Evolutionary conservation across 1,140 invertebrate genomes (phyloP).

Genomic region (Apis florea): DNA sequence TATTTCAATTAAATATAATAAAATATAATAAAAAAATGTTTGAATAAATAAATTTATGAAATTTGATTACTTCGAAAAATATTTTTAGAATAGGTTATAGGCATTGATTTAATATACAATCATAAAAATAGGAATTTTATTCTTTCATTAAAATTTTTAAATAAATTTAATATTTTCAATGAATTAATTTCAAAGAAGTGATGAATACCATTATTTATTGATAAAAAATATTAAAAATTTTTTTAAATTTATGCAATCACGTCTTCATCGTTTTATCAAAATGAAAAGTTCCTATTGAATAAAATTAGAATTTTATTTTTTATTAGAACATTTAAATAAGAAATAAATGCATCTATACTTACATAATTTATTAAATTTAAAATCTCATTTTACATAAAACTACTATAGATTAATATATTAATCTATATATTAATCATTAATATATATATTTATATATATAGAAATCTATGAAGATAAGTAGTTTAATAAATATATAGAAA

Average conservation of each 20-base stretch:
- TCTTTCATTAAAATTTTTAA: neutral
- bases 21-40: neutral
- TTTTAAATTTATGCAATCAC: neutral
- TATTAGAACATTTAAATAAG: neutral
- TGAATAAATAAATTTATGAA: neutral
- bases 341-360: neutral
- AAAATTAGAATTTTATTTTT: neutral
- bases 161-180: neutral
- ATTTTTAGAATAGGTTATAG: constrained; percentile 16
- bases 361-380: neutral
- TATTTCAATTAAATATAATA: neutral
- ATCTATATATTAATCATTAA: too few relatives aligned
- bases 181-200: neutral
- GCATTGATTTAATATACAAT: neutral
- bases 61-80: neutral
- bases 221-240: neutral
- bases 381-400: neutral
- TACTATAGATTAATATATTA: too few relatives aligned
- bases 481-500: neutral
- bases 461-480: neutral
- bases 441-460: too few relatives aligned
- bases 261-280: neutral
- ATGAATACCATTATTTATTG: neutral
- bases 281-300: neutral
- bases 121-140: neutral